phyloP scores from a whole-genome alignment of 2,113 vertebrate genomes.

The Calypte anna region DNA sequence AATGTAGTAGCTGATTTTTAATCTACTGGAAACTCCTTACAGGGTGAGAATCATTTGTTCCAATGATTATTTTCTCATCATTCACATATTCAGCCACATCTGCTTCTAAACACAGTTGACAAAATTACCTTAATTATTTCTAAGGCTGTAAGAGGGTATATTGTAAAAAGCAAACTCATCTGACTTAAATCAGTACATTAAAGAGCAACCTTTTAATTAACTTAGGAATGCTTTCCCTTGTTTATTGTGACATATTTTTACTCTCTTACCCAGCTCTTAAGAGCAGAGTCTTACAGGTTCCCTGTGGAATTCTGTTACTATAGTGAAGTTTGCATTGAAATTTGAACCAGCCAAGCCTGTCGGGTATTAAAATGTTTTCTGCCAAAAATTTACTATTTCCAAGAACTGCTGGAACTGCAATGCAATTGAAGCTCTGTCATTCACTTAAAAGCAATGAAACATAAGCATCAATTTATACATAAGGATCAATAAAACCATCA shows the following conservation, averaged over 20 bases:
- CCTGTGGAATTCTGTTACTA: not conserved
- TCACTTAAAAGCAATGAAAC: constrained; percentile 18
- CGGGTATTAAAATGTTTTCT: constrained; percentile 12
- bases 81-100: not conserved
- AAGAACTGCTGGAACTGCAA: not conserved
- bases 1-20: constrained; percentile 8
- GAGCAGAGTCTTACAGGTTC: not conserved
- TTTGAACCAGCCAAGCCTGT: not conserved
- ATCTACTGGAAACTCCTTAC: not conserved
- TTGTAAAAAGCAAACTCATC: constrained; percentile 7
- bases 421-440: constrained; percentile 3
- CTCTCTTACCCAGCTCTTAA: not conserved
- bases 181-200: not conserved
- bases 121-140: not conserved
- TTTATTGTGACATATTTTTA: not conserved
- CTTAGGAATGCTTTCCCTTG: not conserved
- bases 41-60: not conserved
- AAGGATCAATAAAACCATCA: not conserved
- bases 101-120: not conserved
- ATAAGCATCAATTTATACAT: not conserved
- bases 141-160: not conserved
- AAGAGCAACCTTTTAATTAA: constrained; percentile 24
- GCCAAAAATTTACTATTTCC: not conserved
- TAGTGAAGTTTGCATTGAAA: constrained; percentile 12
- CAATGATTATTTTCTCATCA: not conserved